Base-by-base conservation (phyloP, 2,113 vertebrate genomes). In the Guaruba guarouba region DNA sequence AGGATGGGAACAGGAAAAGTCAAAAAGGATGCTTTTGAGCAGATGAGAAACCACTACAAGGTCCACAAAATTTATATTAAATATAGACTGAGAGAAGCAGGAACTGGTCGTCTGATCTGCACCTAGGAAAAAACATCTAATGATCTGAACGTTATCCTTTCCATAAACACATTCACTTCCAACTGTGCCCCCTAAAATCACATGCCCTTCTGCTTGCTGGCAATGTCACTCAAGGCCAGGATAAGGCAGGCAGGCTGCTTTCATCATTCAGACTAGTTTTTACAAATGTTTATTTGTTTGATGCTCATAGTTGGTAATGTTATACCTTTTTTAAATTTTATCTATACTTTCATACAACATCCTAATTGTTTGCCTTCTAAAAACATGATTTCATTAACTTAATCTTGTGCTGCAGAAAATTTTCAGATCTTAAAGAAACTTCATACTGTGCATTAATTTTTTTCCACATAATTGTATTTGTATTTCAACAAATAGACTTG, bases 381-480 rank as follows among this genome's bases (percentile, higher is more conserved):
- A 44, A 75, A 63, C 93, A 7, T 2, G 11, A 57, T 68, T 90
- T 59, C 92, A 29, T 71, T 82, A 90, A 39, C 76, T 92, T 28
- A 4, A 63, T 87, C 91, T 81, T 79, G 82, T 49, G 80, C 64
- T 16, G 57, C 76, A 33, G 83, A 83, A 84, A 71, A 93, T 35
- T 76, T 68, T 44, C 84, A 88, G 75, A 66, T 95, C 91, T 75
- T 90, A 82, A 70, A 92, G 86, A 78, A 93, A 62, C 86, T 59
- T 35, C 93, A 81, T 69, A 52, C 88, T 84, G 75, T n/a, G 84
- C 89, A 85, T 91, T 95, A 95, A 96, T 97, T 95, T 48, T 61
- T 91, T 74, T 80, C 44, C 92, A 46, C 71, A 69, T 95, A 94
- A 96, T 95, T 97, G 55, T 90, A 94, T 96, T 97, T 98, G 94